Evolutionary conservation across 2,888 invertebrate species (phyloP), one percentile per base, ranked within the genome.

Genomic region (Mycalesis mineus): DNA sequence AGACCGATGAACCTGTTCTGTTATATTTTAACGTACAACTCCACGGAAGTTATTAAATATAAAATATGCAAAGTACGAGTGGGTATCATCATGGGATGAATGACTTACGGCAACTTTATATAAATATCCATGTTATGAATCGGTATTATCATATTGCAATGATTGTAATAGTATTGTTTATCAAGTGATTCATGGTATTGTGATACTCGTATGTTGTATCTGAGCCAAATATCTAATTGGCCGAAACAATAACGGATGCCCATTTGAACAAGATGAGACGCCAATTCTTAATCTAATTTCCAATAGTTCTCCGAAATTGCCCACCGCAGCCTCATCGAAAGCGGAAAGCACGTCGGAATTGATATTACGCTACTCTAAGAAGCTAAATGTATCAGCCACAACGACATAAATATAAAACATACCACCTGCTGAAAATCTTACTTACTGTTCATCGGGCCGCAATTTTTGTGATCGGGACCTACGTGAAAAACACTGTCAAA

Each of bases 381-480:
- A 88, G 88, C 88, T 65, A 78, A 75, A 82, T 82, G 75, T 76
- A 75, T 76, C 77, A 79, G 84, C 84, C 79, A 88, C 77, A 80
- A 77, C 73, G 76, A 85, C 80, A 83, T 78, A 70, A 74, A 78
- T 71, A 73, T 71, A 70, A 75, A 63, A 66, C 88, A 87, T 86
- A 85, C 87, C 83, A 80, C 79, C 80, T 79, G 75, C 78, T 77
- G 73, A 70, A 78, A 78, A 77, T 80, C 77, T 83, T 89, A 91
- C 90, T 91, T 88, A 91, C 90, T 90, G 84, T 80, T 86, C 75
- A 88, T 80, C 73, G 90, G 83, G 75, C 88, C 85, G 89, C 90
- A 91, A 83, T 77, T 87, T 84, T 86, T 86, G 87, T 89, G 88
- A 81, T 88, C 90, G 71, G 90, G 90, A 91, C 90, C 90, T 91